Percentiles rank a stretch among this genome's conserved stretches.
Evolutionary conservation across 2,113 vertebrate species (phyloP).

Genomic region (Petroica traversi): DNA sequence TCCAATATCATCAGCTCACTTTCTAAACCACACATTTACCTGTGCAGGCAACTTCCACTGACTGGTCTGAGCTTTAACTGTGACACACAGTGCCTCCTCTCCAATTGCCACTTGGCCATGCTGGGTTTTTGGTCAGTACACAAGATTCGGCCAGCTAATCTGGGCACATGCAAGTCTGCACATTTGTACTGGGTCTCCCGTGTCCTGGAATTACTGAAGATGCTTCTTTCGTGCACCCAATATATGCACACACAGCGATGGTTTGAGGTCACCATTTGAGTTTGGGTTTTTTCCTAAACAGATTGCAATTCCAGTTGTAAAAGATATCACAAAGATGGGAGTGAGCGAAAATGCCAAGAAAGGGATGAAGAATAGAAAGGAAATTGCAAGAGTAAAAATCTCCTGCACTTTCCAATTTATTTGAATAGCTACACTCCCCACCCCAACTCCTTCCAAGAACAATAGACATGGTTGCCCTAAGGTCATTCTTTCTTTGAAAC

Average conservation of each 20-base stretch:
- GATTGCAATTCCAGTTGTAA: neutral
- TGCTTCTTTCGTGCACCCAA: neutral
- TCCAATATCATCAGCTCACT: neutral
- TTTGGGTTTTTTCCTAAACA: neutral
- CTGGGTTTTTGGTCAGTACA: rapidly evolving
- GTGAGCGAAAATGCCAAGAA: neutral
- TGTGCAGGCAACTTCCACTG: neutral
- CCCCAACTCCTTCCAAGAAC: neutral
- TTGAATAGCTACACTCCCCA: neutral
- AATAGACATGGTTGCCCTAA: neutral
- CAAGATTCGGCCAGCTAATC: neutral
- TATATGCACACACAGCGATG: neutral
- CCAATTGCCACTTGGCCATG: neutral
- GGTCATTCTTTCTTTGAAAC: neutral
- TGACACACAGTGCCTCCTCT: neutral
- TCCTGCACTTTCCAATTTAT: neutral
- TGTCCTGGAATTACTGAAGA: neutral
- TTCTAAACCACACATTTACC: neutral
- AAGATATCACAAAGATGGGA: neutral
- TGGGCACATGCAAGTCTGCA: neutral
- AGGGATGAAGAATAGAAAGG: neutral
- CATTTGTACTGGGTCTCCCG: neutral
- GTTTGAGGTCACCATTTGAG: neutral
- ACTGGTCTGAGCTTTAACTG: neutral
- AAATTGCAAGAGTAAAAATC: neutral